These are phyloP conservation scores for Cyphomyrmex costatus DNA, from an alignment of 1,140 invertebrate species.

Conservation along the genomic window DNA sequence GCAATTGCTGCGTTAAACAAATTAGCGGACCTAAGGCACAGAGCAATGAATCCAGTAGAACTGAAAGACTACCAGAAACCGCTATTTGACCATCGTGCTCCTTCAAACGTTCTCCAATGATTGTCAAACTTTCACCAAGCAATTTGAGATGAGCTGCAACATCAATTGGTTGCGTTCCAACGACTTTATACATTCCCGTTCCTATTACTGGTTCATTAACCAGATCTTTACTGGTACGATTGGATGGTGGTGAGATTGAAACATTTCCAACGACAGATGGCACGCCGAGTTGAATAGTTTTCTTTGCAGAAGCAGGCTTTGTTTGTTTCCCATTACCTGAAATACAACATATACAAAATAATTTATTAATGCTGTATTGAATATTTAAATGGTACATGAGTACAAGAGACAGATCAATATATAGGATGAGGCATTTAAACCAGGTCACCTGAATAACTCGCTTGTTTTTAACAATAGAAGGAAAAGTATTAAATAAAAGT, in stretches of 20 bases:
- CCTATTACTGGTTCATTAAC: conserved; percentile 81
- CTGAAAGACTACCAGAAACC: conserved; percentile 97
- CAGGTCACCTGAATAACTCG: too few species aligned
- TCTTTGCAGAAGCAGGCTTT: conserved; percentile 80
- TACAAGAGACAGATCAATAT: conserved; percentile 48
- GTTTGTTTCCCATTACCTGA: conserved; percentile 82
- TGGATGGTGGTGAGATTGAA: conserved; percentile 86
- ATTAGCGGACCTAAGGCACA: conserved; percentile 96
- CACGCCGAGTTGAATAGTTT: conserved; percentile 85
- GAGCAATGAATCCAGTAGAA: conserved; percentile 97
- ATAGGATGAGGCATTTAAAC: too few species aligned
- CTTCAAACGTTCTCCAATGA: conserved; percentile 96
- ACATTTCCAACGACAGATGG: conserved; percentile 84
- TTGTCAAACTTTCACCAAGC: conserved; percentile 96
- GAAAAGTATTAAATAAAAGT: too few species aligned
- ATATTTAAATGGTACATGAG: conserved; percentile 48
- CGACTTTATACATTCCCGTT: conserved; percentile 89
- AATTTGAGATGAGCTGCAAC: conserved; percentile 97
- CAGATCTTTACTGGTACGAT: conserved; percentile 81
- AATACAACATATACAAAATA: conserved; percentile 56
- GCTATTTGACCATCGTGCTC: conserved; percentile 98
- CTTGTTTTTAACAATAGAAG: too few species aligned
- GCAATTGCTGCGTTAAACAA: conserved; percentile 94
- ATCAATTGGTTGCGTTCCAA: conserved; percentile 94
- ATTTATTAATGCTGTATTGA: neutral